Conservation (phyloP, 2,888 invertebrate genomes). For the Baronia brevicornis region DNA sequence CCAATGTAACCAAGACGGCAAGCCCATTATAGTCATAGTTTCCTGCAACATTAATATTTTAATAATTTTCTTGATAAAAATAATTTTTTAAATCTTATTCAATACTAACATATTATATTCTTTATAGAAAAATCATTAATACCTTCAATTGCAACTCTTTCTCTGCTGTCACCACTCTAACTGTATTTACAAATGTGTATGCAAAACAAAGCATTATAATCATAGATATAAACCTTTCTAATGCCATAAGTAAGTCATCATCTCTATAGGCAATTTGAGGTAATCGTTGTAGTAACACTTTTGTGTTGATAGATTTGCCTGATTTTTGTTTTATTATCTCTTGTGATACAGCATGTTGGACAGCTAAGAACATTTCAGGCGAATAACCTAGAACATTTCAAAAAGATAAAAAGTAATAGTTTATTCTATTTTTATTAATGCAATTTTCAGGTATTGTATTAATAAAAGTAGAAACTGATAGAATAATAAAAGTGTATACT, state of each 20-base stretch:
- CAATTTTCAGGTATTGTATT: too few relatives aligned
- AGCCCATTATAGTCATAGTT: slow-evolving; percentile 94
- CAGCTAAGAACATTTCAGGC: slow-evolving; percentile 60
- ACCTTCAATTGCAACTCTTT: slow-evolving; percentile 87
- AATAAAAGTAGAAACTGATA: too few relatives aligned
- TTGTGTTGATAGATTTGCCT: slow-evolving; percentile 43
- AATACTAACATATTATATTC: slow-evolving; percentile 1
- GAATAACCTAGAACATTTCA: slow-evolving; percentile 54
- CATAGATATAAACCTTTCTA: slow-evolving; percentile 83
- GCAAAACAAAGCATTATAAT: slow-evolving; percentile 89
- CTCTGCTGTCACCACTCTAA: slow-evolving; percentile 83
- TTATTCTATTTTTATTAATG: too few relatives aligned
- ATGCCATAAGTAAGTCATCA: slow-evolving; percentile 80
- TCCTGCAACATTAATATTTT: slow-evolving; percentile 75
- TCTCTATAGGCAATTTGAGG: slow-evolving; percentile 83
- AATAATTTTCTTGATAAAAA: slow-evolving; percentile 9
- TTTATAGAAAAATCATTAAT: slow-evolving; percentile 1
- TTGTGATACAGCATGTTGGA: slow-evolving; percentile 61
- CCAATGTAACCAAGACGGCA: slow-evolving; percentile 91
- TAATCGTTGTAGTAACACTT: slow-evolving; percentile 77
- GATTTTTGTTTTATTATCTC: slow-evolving; percentile 57
- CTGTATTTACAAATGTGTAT: slow-evolving; percentile 86
- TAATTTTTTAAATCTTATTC: slow-evolving; percentile 8
- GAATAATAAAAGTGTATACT: not conserved
- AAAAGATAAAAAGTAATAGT: too few relatives aligned